phyloP scores from a whole-genome alignment of 2,113 vertebrate genomes.

The Eubucco bourcierii region DNA sequence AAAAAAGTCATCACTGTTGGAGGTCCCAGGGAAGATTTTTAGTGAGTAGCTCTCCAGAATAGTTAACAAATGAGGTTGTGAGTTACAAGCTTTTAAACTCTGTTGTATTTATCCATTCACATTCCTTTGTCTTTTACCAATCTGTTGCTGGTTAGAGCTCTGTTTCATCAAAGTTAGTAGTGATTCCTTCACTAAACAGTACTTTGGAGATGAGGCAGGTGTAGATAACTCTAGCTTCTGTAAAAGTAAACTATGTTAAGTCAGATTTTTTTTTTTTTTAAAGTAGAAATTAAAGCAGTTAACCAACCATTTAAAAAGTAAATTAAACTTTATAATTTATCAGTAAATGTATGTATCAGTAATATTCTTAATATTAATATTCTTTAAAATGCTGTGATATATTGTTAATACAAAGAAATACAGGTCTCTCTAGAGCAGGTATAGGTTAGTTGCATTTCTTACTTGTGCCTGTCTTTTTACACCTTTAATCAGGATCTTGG shows the following conservation, averaged over 20 bases:
- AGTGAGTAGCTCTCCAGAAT: not conserved
- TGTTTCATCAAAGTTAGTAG: not conserved
- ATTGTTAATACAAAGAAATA: not conserved
- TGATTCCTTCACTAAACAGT: not conserved
- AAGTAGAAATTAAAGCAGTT: not conserved
- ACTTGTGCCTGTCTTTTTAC: not conserved
- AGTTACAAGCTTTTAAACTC: not conserved
- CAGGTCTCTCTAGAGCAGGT: not conserved
- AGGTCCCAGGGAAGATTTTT: not conserved
- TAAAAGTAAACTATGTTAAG: not conserved
- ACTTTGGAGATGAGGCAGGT: not conserved
- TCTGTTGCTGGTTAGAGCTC: not conserved
- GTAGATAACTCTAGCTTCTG: not conserved
- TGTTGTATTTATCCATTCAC: not conserved
- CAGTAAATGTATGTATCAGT: not conserved
- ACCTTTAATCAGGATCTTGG: not conserved
- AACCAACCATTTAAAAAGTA: not conserved
- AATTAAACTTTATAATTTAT: not conserved
- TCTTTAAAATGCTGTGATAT: not conserved
- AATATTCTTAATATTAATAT: not conserved
- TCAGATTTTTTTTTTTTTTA: not conserved
- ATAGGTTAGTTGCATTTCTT: not conserved
- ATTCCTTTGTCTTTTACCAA: not conserved
- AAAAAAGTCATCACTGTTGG: accelerated
- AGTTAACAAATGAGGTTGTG: not conserved